Percentiles rank a stretch among this genome's conserved stretches.
Conservation (phyloP, 2,888 invertebrate species). For the Orthonychiurus folsomi region DNA sequence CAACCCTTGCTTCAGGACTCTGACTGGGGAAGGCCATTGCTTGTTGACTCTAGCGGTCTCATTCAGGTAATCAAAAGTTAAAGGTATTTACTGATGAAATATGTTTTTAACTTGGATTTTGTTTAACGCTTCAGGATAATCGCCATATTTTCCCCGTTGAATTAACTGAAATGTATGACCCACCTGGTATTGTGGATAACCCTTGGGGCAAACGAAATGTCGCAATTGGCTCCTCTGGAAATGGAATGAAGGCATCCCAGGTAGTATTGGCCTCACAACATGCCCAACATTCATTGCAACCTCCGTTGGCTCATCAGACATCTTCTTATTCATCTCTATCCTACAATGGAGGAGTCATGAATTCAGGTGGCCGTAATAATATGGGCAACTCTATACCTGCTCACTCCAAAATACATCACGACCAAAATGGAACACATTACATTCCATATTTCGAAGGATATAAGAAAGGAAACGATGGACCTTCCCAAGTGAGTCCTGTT, state of each 20-base stretch:
- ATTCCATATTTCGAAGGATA: conserved; percentile 33
- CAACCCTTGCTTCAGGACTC: conserved; percentile 54
- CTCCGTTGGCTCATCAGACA: conserved; percentile 39
- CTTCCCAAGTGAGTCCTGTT: conserved; percentile 79
- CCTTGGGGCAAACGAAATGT: conserved; percentile 43
- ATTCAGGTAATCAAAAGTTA: conserved; percentile 50
- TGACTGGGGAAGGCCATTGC: conserved; percentile 64
- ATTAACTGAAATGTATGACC: conserved; percentile 51
- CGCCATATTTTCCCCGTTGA: conserved; percentile 56
- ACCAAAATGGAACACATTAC: conserved; percentile 30
- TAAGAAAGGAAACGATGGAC: conserved; percentile 59
- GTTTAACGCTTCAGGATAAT: conserved; percentile 49
- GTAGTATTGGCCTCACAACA: conserved; percentile 32
- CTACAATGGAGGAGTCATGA: conserved; percentile 23
- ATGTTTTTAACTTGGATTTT: conserved; percentile 5
- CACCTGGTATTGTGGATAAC: conserved; percentile 41
- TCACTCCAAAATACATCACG: conserved; percentile 36
- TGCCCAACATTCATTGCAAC: conserved; percentile 35
- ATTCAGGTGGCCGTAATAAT: conserved; percentile 15
- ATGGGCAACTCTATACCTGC: conserved; percentile 38
- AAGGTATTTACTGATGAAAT: background rate
- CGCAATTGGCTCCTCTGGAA: conserved; percentile 39
- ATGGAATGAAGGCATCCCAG: conserved; percentile 33
- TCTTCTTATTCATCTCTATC: conserved; percentile 35
- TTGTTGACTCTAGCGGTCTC: conserved; percentile 67